These are phyloP conservation scores for Choreutis nemorana DNA, from an alignment of 2,888 invertebrate species.

Conservation along the genomic window DNA sequence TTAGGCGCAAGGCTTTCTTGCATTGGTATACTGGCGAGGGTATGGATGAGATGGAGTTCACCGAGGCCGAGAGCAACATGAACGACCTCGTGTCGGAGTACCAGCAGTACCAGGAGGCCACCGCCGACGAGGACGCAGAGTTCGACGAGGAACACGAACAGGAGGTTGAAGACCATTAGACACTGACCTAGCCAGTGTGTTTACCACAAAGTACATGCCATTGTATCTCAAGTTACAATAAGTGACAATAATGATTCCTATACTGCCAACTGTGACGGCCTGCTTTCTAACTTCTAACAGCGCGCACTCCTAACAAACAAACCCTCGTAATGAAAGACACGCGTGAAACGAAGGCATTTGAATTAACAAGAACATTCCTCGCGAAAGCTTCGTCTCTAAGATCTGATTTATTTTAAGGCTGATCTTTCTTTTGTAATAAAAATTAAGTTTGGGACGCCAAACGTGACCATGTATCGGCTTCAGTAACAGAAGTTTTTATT, in stretches of 20 bases:
- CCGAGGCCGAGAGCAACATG: conserved; percentile 96
- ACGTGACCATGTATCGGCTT: conserved; percentile 43
- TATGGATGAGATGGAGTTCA: conserved; percentile 94
- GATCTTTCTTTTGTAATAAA: conserved; percentile 36
- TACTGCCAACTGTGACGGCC: conserved; percentile 37
- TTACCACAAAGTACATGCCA: conserved; percentile 45
- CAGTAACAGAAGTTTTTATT: conserved; percentile 55
- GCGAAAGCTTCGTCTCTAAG: conserved; percentile 37
- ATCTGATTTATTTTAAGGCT: conserved; percentile 53
- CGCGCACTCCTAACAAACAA: conserved; percentile 52
- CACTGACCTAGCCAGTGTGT: conserved; percentile 23
- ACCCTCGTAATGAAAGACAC: conserved; percentile 32
- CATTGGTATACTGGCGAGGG: conserved; percentile 96
- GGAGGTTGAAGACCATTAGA: conserved; percentile 71
- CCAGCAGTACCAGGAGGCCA: conserved; percentile 92
- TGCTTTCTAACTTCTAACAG: conserved; percentile 65
- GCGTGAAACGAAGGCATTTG: conserved; percentile 34
- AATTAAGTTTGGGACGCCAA: conserved; percentile 36
- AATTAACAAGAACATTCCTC: conserved; percentile 42
- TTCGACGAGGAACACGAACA: conserved; percentile 81
- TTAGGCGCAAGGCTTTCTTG: conserved; percentile 95
- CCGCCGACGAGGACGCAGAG: conserved; percentile 82
- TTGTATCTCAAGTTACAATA: conserved; percentile 48
- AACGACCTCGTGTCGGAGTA: conserved; percentile 90
- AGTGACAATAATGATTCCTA: conserved; percentile 60